phyloP scores from a whole-genome alignment of 2,113 vertebrate species.

The Pangasianodon hypophthalmus region DNA sequence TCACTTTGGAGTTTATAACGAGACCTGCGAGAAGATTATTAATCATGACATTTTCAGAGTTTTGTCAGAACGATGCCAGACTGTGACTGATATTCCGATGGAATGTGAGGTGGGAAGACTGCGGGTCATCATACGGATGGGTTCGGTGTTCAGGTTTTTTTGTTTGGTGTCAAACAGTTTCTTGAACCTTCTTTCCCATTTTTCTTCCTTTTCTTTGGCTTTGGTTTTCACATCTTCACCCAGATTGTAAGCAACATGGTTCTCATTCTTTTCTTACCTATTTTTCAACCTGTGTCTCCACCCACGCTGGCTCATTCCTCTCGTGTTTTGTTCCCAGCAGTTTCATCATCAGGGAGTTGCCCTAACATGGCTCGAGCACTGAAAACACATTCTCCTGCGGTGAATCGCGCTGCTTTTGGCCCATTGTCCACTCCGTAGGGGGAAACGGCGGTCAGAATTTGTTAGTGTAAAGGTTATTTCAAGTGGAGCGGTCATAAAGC shows the following conservation, averaged over 20 bases:
- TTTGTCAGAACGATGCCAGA: neutral
- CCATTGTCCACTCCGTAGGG: conserved; percentile 38
- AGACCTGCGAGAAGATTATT: neutral
- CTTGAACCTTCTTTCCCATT: neutral
- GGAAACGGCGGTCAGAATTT: conserved; percentile 46
- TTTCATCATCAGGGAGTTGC: conserved; percentile 56
- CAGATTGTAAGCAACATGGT: neutral
- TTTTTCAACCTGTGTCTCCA: conserved; percentile 49
- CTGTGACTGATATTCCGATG: neutral
- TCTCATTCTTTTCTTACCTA: conserved; percentile 38
- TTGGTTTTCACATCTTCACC: neutral
- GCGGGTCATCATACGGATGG: neutral
- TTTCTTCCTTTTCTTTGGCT: conserved; percentile 3
- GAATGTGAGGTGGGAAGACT: neutral
- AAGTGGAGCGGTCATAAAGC: conserved; percentile 45
- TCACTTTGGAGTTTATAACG: neutral
- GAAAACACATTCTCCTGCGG: conserved; percentile 41
- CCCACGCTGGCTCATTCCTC: conserved; percentile 32
- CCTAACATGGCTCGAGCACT: conserved; percentile 51
- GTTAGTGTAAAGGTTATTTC: conserved; percentile 51
- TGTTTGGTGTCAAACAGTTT: neutral
- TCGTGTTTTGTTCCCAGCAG: conserved; percentile 30
- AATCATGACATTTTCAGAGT: neutral
- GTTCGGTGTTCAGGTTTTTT: neutral
- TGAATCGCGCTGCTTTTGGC: conserved; percentile 49